Base-by-base conservation (phyloP, 2,113 vertebrate genomes). In the Osmerus eperlanus region DNA sequence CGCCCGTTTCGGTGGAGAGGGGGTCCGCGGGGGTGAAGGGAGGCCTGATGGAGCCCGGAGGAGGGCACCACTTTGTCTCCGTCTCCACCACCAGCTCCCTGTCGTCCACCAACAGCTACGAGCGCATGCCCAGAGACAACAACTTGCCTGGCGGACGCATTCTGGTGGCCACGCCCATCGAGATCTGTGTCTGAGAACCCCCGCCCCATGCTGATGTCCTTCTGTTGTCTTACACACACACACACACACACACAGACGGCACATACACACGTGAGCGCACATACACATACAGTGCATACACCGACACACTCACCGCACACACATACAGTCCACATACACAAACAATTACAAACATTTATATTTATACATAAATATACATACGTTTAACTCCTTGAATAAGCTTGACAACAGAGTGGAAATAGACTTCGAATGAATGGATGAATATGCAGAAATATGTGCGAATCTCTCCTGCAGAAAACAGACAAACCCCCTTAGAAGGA, bases 41-140 rank as follows among this genome's bases (percentile, higher is more conserved):
- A 2, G 82, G 77, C 16, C 67, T 81, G 28, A 84, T 79, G 75
- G 91, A 94, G 14, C 78, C 84, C 0, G 83, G 77, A 0, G 65
- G 69, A 0, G 74, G 87, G 54, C 89, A 91, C 76, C 90, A 90
- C 68, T 94, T 93, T 14, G 89, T 90, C 66, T 92, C 92, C 0
- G 90, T 94, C 25, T 92, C 91, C 77, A 93, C 91, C 75, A 91
- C 88, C 81, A 91, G 92, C 87, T 94, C 93, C 0, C 89, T 93
- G 72, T 93, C 93, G 0, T 93, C 93, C 72, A 93, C 91, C 75
- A 92, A 90, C 84, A 94, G 93, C 72, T 94, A 93, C 12, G 93
- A 94, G 29, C 86, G 92, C 0, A 81, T 90, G 71, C 85, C 92
- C 11, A 83, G 92, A 36, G 93, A 94, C 53, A 93, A 79, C 68